Evolutionary conservation across 1,140 invertebrate genomes (phyloP), one percentile per base, ranked within the genome.

Genomic region (Oreohelix idahoensis): DNA sequence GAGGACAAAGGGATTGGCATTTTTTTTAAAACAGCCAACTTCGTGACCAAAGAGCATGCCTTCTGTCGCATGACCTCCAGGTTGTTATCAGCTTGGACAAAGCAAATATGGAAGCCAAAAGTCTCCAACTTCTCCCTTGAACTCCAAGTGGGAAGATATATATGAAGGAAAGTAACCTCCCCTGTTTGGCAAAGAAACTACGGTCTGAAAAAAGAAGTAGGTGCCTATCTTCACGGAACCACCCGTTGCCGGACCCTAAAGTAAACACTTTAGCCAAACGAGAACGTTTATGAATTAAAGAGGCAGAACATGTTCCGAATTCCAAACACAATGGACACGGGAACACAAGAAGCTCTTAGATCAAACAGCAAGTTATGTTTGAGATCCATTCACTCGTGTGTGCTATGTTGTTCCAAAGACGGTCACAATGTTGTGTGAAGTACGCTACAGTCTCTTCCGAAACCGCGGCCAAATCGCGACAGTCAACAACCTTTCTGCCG

Each of bases 311-410:
- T 66, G 63, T 66, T 66, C 63, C 8, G 63, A 66, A 66, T 66
- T 66, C 32, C 63, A 32, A 66, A 66, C 63, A 66, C 63, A 66
- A 66, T 66, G 63, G 63, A 29, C 63, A 66, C n/a, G 63, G 63
- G 17, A 29, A 66, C n/a, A 32, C 63, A 29, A 35, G 20, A 17
- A 0, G 32, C n/a, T 13, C 11, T 2, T n/a, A 66, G 63, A 66
- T 32, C 63, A 66, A 66, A 66, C 63, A 66, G 8, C 11, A 11
- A 32, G 63, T 66, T 66, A 32, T 66, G 63, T 66, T 32, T 11
- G 17, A 66, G 63, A 66, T 66, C 63, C 63, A 66, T 66, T 66
- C 20, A 35, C 63, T 66, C 32, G n/a, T 35, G 1, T 10, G 63
- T 66, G 63, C 29, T 29, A 32, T 66, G 63, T 66, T 66, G 29